Percentiles rank a stretch among this genome's conserved stretches.
Conservation (phyloP, 1,140 invertebrate genomes). For the Leguminivora glycinivorella region DNA sequence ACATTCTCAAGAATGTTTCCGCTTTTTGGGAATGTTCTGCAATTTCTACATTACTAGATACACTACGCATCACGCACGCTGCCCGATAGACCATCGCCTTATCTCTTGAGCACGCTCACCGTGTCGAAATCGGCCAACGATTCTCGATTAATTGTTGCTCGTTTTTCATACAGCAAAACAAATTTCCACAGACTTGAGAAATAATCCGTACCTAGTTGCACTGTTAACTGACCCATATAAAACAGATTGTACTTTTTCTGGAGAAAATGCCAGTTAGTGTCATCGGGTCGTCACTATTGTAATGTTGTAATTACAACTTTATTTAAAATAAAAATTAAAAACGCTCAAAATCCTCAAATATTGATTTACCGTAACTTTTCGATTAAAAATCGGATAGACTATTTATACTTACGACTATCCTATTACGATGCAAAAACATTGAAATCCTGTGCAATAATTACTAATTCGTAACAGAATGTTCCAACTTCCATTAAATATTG, state of each 20-base stretch:
- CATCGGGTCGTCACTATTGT: not conserved
- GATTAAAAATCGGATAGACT: too few relatives aligned
- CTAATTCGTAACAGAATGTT: not conserved
- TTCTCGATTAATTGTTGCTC: slow-evolving; percentile 23
- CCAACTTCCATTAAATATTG: not conserved
- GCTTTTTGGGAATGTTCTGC: too few relatives aligned
- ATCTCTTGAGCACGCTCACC: slow-evolving; percentile 13
- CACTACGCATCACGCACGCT: not conserved
- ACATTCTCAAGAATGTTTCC: too few relatives aligned
- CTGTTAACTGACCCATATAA: not conserved
- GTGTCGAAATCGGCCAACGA: not conserved
- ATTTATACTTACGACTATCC: too few relatives aligned
- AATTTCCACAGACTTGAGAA: slow-evolving; percentile 25
- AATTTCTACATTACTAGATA: too few relatives aligned
- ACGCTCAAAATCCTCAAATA: not conserved
- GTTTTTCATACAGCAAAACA: slow-evolving; percentile 25
- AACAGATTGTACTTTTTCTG: not conserved
- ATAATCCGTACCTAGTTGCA: not conserved
- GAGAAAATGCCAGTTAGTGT: not conserved
- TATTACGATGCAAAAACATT: not conserved
- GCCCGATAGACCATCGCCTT: not conserved
- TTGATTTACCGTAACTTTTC: slow-evolving; percentile 10
- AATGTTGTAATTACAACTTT: not conserved
- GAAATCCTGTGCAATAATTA: not conserved
- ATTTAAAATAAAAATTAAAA: too few relatives aligned